Percentiles rank a stretch among this genome's conserved stretches.
Evolutionary conservation across 2,113 vertebrate species (phyloP).

Genomic region (Alosa alosa): DNA sequence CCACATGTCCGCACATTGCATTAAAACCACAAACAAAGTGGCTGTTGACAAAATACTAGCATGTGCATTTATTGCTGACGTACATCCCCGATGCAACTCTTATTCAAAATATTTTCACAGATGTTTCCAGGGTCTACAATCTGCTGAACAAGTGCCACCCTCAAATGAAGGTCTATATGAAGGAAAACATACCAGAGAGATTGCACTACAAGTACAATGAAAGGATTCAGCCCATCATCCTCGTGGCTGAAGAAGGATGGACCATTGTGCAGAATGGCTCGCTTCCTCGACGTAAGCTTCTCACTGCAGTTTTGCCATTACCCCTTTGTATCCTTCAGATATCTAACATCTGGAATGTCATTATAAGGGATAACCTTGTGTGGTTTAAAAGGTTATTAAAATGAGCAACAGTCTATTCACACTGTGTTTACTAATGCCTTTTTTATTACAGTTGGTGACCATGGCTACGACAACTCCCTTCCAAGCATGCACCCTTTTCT

Average conservation of each 20-base stretch:
- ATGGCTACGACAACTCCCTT: conserved; percentile 89
- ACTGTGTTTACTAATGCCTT: not conserved
- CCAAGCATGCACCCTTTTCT: conserved; percentile 94
- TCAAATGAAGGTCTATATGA: conserved; percentile 85
- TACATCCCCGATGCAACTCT: not conserved
- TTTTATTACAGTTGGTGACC: conserved; percentile 83
- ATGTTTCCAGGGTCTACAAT: conserved; percentile 65
- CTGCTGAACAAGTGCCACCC: conserved; percentile 72
- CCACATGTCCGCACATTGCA: not conserved
- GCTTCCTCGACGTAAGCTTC: conserved; percentile 71
- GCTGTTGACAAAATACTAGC: not conserved
- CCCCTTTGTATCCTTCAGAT: not conserved
- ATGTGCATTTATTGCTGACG: not conserved
- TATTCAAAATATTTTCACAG: conserved; percentile 54
- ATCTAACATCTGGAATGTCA: not conserved
- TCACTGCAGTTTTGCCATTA: not conserved
- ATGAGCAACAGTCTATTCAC: not conserved
- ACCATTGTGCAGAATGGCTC: conserved; percentile 78
- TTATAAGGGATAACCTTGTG: not conserved
- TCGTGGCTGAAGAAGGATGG: conserved; percentile 95
- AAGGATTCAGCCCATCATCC: conserved; percentile 84
- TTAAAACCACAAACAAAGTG: not conserved
- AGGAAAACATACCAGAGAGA: conserved; percentile 80
- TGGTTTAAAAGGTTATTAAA: not conserved
- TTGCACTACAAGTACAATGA: conserved; percentile 83